Evolutionary conservation across 2,888 invertebrate genomes (phyloP), one percentile per base, ranked within the genome.

Genomic region (Oxytorus armatus): DNA sequence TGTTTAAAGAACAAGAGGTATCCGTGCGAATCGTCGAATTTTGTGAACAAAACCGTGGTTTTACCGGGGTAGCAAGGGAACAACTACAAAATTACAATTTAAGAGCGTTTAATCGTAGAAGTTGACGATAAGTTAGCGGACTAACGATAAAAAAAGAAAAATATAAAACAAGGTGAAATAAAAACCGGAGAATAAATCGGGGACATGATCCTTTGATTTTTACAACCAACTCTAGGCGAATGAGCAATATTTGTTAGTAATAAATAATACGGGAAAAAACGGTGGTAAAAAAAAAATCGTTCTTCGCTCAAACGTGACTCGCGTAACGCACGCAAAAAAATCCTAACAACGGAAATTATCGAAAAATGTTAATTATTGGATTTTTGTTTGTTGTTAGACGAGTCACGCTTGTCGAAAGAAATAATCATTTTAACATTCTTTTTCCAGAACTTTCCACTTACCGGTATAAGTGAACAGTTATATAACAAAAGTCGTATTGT

Each of bases 61-160:
- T 68, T 18, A 63, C 25, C 25, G 57, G 53, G 42, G 39, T 63
- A 69, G 69, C 68, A 42, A 75, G 72, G 72, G 73, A 79, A 72
- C 59, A 81, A 82, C 78, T 75, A 81, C 68, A 72, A 83, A 57
- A 55, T 82, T 63, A 79, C 36, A 73, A 80, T 77, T 66, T 82
- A 83, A 82, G 82, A 8, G 61, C 73, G 63, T 82, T n/a, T 29
- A 81, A 82, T 75, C 65, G 75, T 82, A 82, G n/a, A n/a, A 81
- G 75, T 78, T 66, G 72, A 55, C 65, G 68, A 47, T 53, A 57
- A 65, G 21, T 18, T 69, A 59, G 44, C 53, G 47, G 80, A 66
- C n/a, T n/a, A 57, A 70, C 72, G 65, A 51, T 61, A 57, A 70
- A 75, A 69, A 51, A 29, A 61, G 47, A 72, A 14, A 65, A 75